Conservation (phyloP, 2,888 invertebrate species). For the Phyllotreta cruciferae region DNA sequence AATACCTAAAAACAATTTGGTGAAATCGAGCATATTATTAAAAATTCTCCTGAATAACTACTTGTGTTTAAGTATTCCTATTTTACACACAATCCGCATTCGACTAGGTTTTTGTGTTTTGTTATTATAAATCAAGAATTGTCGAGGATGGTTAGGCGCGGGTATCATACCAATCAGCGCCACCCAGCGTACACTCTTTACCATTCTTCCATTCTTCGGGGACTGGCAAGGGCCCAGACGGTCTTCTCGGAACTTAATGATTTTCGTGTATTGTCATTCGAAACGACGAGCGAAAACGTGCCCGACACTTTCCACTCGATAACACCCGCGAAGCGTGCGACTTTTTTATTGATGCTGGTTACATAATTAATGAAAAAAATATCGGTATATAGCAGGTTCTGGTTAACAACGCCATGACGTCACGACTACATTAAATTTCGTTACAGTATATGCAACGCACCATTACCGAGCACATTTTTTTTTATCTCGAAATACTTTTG, state of each 20-base stretch:
- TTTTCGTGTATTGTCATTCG: slow-evolving; percentile 38
- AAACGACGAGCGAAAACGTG: slow-evolving; percentile 38
- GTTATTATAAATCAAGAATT: slow-evolving; percentile 34
- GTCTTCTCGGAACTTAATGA: slow-evolving; percentile 43
- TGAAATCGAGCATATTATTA: too few species aligned
- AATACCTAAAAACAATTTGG: too few species aligned
- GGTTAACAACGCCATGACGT: too few species aligned
- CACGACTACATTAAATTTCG: too few species aligned
- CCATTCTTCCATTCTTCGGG: slow-evolving; percentile 27
- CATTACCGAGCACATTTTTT: slow-evolving; percentile 11
- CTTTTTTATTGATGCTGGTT: slow-evolving; percentile 3
- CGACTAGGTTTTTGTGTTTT: too few species aligned
- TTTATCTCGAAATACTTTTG: slow-evolving; percentile 14
- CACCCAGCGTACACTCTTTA: slow-evolving; percentile 39
- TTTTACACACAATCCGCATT: too few species aligned
- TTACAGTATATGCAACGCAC: background rate
- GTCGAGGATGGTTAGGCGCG: slow-evolving; percentile 36
- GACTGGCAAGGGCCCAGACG: slow-evolving; percentile 32
- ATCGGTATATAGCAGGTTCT: too few species aligned
- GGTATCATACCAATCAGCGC: slow-evolving; percentile 46
- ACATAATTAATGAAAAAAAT: too few species aligned
- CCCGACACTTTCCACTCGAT: slow-evolving; percentile 32
- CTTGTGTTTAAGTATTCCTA: too few species aligned
- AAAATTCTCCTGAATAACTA: too few species aligned
- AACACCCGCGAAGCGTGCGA: slow-evolving; percentile 20